These are phyloP conservation scores for Mycteria americana DNA, from an alignment of 2,797 vertebrate species.

Conservation along the genomic window DNA sequence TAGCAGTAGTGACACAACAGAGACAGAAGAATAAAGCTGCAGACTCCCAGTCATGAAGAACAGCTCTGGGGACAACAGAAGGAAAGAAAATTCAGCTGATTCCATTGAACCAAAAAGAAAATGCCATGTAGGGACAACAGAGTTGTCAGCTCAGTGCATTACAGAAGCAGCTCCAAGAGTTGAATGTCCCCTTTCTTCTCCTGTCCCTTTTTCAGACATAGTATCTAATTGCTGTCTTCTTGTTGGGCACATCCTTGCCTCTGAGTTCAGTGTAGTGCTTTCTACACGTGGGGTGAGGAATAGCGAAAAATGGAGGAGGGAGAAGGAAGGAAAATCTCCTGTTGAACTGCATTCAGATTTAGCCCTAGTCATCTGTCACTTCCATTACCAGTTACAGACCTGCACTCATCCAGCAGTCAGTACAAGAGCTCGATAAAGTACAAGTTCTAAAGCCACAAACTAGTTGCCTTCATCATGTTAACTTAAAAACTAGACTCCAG, in stretches of 20 bases:
- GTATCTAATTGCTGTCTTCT: neutral
- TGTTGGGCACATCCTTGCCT: neutral
- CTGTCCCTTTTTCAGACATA: neutral
- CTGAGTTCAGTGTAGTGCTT: neutral
- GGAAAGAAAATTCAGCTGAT: neutral
- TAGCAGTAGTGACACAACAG: neutral
- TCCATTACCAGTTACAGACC: neutral
- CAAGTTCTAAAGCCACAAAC: neutral
- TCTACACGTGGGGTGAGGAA: neutral
- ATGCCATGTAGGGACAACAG: neutral
- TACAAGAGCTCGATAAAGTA: neutral
- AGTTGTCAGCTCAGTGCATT: neutral
- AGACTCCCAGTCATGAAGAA: neutral
- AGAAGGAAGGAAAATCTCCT: neutral
- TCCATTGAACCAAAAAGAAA: neutral
- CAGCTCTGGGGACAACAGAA: neutral
- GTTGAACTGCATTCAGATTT: neutral
- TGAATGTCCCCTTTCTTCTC: neutral
- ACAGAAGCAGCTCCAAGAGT: neutral
- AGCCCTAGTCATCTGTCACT: neutral
- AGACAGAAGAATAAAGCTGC: neutral
- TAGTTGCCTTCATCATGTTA: neutral
- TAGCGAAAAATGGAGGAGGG: neutral
- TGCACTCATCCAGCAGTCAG: neutral
- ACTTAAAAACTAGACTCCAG: neutral